Evolutionary conservation across 2,888 invertebrate species (phyloP), one percentile per base, ranked within the genome.

Genomic region (Drosophila austrosaltans): DNA sequence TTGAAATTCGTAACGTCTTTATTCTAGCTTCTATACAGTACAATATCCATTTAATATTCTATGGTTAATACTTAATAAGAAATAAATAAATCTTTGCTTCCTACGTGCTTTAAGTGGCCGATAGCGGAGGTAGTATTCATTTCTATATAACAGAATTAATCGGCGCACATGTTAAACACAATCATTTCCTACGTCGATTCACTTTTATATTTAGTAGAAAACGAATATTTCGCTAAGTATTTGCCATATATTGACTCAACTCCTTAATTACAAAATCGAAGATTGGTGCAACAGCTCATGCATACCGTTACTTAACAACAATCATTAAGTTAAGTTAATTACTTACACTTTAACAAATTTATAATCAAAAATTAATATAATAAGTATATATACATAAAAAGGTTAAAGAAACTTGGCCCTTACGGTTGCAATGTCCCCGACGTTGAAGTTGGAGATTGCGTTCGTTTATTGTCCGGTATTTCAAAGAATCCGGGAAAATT

Each of bases 401-500:
- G n/a, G 36, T 12, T 48, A 3, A 48, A 25, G 48, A 48, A 25
- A 48, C 4, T 25, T 25, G 48, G 16, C 3, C 48, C 10, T 25
- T 48, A 48, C 12, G 22, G 10, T 25, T 48, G 48, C 48, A 48
- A 48, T 22, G 25, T 25, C 25, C 1, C 48, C 6, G 58, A 58
- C 22, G 39, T 10, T 12, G 57, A 22, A 58, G n/a, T 39, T 58
- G 39, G 22, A 58, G 32, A n/a, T 48, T 48, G 28, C 54, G 57
- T 48, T 53, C 39, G 20, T 28, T 40, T 48, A 22, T 63, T 66
- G 5, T 75, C 79, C 42, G 78, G 57, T 6, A 65, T 42, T 25
- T 92, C 91, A 74, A 93, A 94, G 63, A 94, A 92, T 72, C 92
- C 93, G 63, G 93, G 93, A 48, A 94, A 89, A 1, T 93, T 92